Evolutionary conservation across 2,113 vertebrate species (phyloP), one percentile per base, ranked within the genome.

Genomic region (Chaenogobius annularis): DNA sequence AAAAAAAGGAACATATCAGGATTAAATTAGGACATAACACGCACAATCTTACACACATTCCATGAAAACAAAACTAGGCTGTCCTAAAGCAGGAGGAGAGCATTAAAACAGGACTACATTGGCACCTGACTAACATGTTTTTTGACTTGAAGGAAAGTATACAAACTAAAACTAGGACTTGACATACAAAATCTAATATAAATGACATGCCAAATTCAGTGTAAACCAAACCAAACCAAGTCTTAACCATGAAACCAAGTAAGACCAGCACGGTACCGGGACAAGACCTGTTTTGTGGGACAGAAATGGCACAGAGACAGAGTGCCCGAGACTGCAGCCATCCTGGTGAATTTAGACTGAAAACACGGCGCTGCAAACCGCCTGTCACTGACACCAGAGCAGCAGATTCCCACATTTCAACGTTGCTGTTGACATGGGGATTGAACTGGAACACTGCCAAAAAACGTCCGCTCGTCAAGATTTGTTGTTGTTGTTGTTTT

Each of bases 311-410:
- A n/a, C 19, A 40, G 61, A 63, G 61, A 63, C 17, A 63, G 35
- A 31, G 26, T 35, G 58, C 58, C 59, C 20, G 19, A 26, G 59
- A 63, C 61, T 63, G 61, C 61, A 63, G 61, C 61, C 9, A 12
- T 1, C 1, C 19, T 40, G 35, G 61, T 40, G 35, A 63, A 62
- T 11, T 9, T 11, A 37, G 59, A 40, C 2, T 5, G 12, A 59
- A 3, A 31, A 55, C 55, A 88, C 78, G 73, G 65, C 85, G 78
- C 81, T n/a, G 69, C 69, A 13, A 47, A 23, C 19, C 0, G 35
- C 56, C 47, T 71, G 26, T 31, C 12, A 63, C 59, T 68, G 58
- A 54, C n/a, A 26, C 61, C 55, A 5, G 17, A 40, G 61, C 35
- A 12, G 61, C 61, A 19, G 5, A 17, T 61, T 35, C 35, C 50